phyloP scores from a whole-genome alignment of 35 echinoderm and acorn worm genomes.

The Ophioderma brevispina region DNA sequence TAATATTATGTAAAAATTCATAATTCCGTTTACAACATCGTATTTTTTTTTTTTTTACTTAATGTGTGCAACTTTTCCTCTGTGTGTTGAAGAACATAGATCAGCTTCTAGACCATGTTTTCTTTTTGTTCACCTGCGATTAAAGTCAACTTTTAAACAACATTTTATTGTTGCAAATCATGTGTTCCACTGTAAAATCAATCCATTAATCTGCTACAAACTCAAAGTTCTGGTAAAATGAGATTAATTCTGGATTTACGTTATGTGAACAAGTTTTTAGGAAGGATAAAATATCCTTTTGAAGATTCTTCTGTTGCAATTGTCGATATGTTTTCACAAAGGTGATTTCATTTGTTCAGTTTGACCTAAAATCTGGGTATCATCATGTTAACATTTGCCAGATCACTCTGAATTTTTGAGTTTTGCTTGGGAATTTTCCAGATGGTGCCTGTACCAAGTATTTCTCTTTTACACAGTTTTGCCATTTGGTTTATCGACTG shows the following conservation, averaged over 20 bases:
- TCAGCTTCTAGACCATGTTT: too few relatives aligned
- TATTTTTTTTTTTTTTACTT: too few relatives aligned
- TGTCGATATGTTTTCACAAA: slow-evolving; percentile 20
- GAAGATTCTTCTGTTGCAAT: slow-evolving; percentile 28
- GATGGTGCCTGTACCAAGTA: background rate
- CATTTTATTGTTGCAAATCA: too few relatives aligned
- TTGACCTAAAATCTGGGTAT: slow-evolving; percentile 55
- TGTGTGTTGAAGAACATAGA: too few relatives aligned
- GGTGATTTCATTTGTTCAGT: slow-evolving; percentile 47
- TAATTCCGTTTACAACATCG: too few relatives aligned
- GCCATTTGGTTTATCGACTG: slow-evolving; percentile 39
- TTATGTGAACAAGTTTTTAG: slow-evolving; percentile 37
- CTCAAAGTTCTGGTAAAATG: slow-evolving; percentile 47
- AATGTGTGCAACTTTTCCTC: too few relatives aligned
- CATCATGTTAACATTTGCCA: slow-evolving; percentile 49
- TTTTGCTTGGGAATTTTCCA: slow-evolving; percentile 45
- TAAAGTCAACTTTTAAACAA: too few relatives aligned
- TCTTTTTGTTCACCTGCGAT: too few relatives aligned
- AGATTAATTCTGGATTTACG: slow-evolving; percentile 38
- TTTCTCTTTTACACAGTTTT: slow-evolving; percentile 31
- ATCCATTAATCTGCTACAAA: slow-evolving; percentile 30
- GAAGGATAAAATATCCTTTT: slow-evolving; percentile 23
- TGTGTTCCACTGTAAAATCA: too few relatives aligned
- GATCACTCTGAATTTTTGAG: slow-evolving; percentile 31
- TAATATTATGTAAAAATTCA: too few relatives aligned